Evolutionary conservation across 2,797 vertebrate species (phyloP).

Genomic region (Cossypha heuglini): DNA sequence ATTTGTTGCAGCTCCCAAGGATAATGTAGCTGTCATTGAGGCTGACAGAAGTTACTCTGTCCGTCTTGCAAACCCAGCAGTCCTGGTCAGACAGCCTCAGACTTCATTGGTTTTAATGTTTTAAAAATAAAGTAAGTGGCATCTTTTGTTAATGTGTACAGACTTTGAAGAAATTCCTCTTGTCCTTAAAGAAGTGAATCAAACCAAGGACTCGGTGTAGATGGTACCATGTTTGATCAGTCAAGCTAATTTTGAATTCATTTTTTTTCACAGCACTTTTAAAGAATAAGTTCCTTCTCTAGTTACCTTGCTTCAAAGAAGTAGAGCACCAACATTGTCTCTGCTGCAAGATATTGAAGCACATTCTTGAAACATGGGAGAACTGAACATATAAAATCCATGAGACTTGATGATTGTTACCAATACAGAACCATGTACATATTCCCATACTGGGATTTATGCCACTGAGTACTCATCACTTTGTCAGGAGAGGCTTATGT

Average conservation of each 20-base stretch:
- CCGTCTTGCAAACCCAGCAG: neutral
- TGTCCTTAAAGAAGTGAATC: neutral
- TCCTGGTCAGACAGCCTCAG: neutral
- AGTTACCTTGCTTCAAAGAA: neutral
- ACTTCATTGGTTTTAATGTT: neutral
- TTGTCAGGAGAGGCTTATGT: neutral
- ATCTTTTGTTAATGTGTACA: neutral
- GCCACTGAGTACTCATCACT: neutral
- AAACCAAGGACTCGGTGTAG: neutral
- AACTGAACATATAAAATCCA: neutral
- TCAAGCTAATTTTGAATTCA: neutral
- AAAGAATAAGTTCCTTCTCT: neutral
- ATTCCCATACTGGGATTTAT: neutral
- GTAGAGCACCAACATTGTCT: neutral
- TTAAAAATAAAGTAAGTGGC: slow-evolving; percentile 17
- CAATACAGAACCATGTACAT: neutral
- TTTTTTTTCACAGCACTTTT: neutral
- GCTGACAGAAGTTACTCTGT: neutral
- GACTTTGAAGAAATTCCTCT: neutral
- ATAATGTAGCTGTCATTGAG: neutral
- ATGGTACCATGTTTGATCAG: neutral
- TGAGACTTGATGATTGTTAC: neutral
- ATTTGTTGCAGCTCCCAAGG: neutral
- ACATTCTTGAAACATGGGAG: neutral
- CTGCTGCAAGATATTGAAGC: neutral